A percentile compares a stretch with the other conserved stretches of the same genome.
Evolutionary conservation across 2,888 invertebrate species (phyloP).

Genomic region (Leptinotarsa peninsularis): DNA sequence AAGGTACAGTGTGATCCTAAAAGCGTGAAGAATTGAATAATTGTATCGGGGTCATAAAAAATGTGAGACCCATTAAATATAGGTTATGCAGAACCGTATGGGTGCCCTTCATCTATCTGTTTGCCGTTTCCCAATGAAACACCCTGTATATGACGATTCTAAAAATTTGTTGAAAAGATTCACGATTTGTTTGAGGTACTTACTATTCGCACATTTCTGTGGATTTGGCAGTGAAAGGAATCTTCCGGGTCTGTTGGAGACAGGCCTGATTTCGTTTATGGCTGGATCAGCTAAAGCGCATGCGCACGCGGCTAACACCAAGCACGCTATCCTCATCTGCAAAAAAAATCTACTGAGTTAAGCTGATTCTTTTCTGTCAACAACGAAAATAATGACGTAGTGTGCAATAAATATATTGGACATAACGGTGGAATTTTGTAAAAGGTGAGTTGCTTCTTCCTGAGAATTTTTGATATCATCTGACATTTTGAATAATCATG

Average conservation of each 20-base stretch:
- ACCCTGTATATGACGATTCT: no score
- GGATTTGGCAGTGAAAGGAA: conserved; percentile 85
- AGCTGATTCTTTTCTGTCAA: background rate
- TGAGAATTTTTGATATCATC: no score
- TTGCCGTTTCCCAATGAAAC: no score
- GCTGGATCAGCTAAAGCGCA: conserved; percentile 69
- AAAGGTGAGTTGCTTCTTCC: no score
- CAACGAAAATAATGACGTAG: background rate
- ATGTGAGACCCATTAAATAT: no score
- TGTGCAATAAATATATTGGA: background rate
- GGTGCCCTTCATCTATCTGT: no score
- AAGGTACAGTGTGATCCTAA: no score
- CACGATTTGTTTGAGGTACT: conserved; percentile 67
- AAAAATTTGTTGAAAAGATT: background rate
- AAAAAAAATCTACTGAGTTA: conserved; percentile 41
- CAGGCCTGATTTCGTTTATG: conserved; percentile 72
- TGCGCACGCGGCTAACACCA: conserved; percentile 72
- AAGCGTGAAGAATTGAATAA: no score
- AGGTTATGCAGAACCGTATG: no score
- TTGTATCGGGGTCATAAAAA: no score
- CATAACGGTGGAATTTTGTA: no score
- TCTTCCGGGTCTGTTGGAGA: conserved; percentile 81
- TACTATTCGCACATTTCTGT: conserved; percentile 86
- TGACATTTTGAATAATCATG: no score
- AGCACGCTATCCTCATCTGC: conserved; percentile 77